Base-by-base conservation (phyloP, 30 jellyfish, hydroid and myxozoan species). In the Pelagia noctiluca region DNA sequence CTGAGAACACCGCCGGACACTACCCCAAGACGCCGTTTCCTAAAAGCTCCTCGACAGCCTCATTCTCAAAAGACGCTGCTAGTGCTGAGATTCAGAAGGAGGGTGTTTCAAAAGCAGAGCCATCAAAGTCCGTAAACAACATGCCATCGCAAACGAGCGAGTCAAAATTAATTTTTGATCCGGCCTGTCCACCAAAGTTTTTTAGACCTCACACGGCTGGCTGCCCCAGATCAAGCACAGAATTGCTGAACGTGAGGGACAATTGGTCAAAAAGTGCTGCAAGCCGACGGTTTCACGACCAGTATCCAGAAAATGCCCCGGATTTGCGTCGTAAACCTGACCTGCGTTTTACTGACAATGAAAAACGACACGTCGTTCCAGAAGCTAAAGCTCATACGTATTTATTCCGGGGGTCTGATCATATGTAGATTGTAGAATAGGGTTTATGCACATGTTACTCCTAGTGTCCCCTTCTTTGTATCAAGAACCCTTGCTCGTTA, bases 301-400 rank as follows among this genome's bases (percentile, higher is more conserved):
- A 38, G 57, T 76, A 86, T 53, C 96, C 96, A 13, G 96, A 86
- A 42, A 78, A 78, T n/a, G 76, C 96, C n/a, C 90, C 90, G 0
- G 96, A 86, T 36, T 46, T 86, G 35, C 83, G 96, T 7, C 85
- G 96, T 8, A 86, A 86, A 31, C 96, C 96, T 19, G 96, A 86
- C 76, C 72, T 86, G 65, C 86, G 96, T 5, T 67, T 86, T 35
- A 86, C 96, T n/a, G 42, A 36, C 22, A 86, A 86, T 30, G 96
- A 86, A 42, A 86, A 57, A 31, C 82, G 96, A 22, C 90, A 86
- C 50, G 48, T 75, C 13, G 71, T 86, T 0, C 96, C 96, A 1
- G 96, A 86, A 37, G 96, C 96, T 0, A 57, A 66, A 25, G 90
- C 90, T 0, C 96, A 86, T 48, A 76, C 96, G 1, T 86, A 86